Base-by-base conservation (phyloP, 1,140 invertebrate genomes). In the Hylyphantes graminicola region DNA sequence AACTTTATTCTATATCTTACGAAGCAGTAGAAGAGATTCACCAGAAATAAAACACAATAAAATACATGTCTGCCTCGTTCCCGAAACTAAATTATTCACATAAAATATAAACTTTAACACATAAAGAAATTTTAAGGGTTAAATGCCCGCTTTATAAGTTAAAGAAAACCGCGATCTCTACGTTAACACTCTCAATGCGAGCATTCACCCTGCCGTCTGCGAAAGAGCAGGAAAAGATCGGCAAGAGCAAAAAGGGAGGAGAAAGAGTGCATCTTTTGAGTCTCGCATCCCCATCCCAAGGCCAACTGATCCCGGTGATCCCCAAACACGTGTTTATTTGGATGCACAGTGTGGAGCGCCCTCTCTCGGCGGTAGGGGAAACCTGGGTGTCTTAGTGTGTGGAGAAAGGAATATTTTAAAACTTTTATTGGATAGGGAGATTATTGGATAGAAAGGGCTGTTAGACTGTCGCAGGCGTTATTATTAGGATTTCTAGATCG, bases 291-390 rank as follows among this genome's bases (percentile, higher is more conserved):
- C 3, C 68, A 21, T 61, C 61, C 80, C 68, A 80, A 80, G 77
- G 77, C 77, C 77, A 80, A 74, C 80, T 74, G 72, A 70, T 63
- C 54, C 73, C 68, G 68, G 55, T 67, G 54, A 74, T 83, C 63
- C 80, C 57, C 72, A 75, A 83, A 83, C 80, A 83, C 61, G 80
- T 83, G 80, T 83, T 83, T 83, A 75, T 83, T 83, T 75, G 15
- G 48, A 54, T 78, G 51, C 57, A 35, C 48, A 15, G 11, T 70
- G 17, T 9, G 68, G 10, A 19, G 53, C 68, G 80, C 80, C 80
- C 80, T 83, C 80, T 83, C 7, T 83, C 70, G 80, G 61, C 17
- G n/a, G 35, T 19, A 7, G 3, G 17, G 1, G 57, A 6, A 61
- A 61, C 1, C 57, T 2, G 2, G 12, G 3, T 6, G 6, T 12